Conservation (phyloP, 2,113 vertebrate species). For the Gorilla gorilla region DNA sequence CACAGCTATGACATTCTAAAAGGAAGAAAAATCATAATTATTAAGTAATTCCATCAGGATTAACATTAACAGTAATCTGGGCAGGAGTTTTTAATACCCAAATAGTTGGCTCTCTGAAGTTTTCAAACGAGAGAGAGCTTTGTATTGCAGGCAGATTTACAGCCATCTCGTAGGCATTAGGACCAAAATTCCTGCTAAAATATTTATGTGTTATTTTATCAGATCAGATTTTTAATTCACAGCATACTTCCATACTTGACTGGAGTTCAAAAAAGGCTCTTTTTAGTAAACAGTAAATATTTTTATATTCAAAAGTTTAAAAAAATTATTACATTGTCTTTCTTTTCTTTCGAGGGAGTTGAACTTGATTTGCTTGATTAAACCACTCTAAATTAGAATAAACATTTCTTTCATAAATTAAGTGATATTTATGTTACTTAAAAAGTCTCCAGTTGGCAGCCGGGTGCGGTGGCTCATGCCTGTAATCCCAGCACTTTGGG, state of each 20-base stretch:
- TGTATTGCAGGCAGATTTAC: conserved; percentile 40
- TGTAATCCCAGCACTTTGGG: no score
- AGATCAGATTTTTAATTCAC: conserved; percentile 55
- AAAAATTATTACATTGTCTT: neutral
- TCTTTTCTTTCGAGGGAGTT: conserved; percentile 18
- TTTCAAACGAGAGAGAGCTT: neutral
- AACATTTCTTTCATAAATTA: conserved; percentile 38
- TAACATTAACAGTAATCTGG: conserved; percentile 60
- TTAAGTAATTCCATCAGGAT: conserved; percentile 51
- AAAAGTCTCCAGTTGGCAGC: neutral
- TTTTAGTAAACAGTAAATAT: conserved; percentile 59
- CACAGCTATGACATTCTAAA: conserved; percentile 14
- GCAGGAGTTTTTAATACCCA: conserved; percentile 56
- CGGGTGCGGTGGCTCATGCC: no score
- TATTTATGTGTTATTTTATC: conserved; percentile 57
- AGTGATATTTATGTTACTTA: neutral
- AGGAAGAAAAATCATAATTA: conserved; percentile 30
- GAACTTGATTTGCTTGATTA: conserved; percentile 38
- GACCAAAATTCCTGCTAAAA: conserved; percentile 64
- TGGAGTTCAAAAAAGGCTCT: neutral
- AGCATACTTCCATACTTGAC: conserved; percentile 15
- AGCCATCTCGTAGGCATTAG: conserved; percentile 36
- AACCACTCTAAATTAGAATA: conserved; percentile 39
- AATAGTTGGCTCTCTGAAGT: conserved; percentile 52
- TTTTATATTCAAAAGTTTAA: conserved; percentile 35